phyloP scores from a whole-genome alignment of 2,888 invertebrate genomes.

The Spilarctia lutea region DNA sequence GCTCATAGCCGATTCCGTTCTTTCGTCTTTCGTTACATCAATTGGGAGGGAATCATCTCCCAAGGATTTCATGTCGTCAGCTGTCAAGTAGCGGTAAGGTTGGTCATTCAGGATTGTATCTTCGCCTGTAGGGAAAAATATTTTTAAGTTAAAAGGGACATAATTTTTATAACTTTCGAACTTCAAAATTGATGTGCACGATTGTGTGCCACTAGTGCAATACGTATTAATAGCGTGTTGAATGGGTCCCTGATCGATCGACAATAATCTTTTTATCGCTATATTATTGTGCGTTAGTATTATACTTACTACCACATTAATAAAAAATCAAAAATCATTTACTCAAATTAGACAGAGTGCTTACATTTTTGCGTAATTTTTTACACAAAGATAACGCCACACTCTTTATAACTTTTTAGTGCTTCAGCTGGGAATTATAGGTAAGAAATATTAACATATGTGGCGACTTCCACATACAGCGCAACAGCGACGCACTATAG shows the following conservation, averaged over 20 bases:
- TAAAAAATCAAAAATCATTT: not conserved
- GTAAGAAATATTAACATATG: not conserved
- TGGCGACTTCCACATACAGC: too few species aligned
- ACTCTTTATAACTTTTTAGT: too few species aligned
- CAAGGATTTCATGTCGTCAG: slow-evolving; percentile 97
- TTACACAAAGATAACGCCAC: not conserved
- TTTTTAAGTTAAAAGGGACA: not conserved
- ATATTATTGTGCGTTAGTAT: too few species aligned
- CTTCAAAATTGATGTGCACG: not conserved
- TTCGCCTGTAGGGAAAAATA: slow-evolving; percentile 88
- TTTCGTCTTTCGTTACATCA: slow-evolving; percentile 96
- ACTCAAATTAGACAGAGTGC: not conserved
- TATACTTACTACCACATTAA: not conserved
- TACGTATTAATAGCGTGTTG: not conserved
- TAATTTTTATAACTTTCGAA: not conserved
- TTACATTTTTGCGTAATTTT: not conserved
- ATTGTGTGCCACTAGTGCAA: not conserved
- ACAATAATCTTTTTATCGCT: not conserved
- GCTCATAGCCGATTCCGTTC: slow-evolving; percentile 89
- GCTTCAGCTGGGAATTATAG: too few species aligned
- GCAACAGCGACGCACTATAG: too few species aligned
- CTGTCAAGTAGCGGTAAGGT: slow-evolving; percentile 96
- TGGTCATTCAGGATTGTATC: slow-evolving; percentile 96
- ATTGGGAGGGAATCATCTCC: slow-evolving; percentile 97
- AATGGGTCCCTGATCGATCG: not conserved